These are phyloP conservation scores for Callopanchax toddi DNA, from an alignment of 2,113 vertebrate genomes.

Conservation along the genomic window DNA sequence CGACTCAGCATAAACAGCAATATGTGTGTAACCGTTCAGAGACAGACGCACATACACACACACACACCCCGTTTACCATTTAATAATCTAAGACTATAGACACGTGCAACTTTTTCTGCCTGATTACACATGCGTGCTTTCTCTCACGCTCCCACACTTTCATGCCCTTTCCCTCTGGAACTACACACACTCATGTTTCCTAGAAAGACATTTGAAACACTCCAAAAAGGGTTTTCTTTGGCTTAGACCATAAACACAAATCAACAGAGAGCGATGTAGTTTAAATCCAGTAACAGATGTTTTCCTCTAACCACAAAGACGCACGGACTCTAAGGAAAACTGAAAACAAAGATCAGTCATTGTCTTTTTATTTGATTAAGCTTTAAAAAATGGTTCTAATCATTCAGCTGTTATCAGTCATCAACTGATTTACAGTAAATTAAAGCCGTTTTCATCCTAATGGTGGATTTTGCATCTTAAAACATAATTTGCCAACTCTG, in stretches of 20 bases:
- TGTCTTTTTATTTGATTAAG: slow-evolving; percentile 80
- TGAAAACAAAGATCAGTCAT: slow-evolving; percentile 47
- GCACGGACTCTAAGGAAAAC: slow-evolving; percentile 31
- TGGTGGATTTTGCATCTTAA: slow-evolving; percentile 54
- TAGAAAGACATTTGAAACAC: slow-evolving; percentile 46
- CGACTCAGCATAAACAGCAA: slow-evolving; percentile 70
- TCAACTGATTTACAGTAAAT: slow-evolving; percentile 47
- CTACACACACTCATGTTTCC: slow-evolving; percentile 31
- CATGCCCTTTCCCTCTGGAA: slow-evolving; percentile 9
- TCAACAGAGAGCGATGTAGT: slow-evolving; percentile 32
- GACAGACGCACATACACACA: slow-evolving; percentile 7
- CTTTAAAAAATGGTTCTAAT: slow-evolving; percentile 70
- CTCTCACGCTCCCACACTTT: slow-evolving; percentile 20
- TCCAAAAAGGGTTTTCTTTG: slow-evolving; percentile 37
- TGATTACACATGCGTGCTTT: slow-evolving; percentile 29
- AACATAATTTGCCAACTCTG: slow-evolving; percentile 77
- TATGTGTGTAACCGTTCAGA: slow-evolving; percentile 33
- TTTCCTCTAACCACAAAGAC: slow-evolving; percentile 29
- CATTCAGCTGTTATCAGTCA: slow-evolving; percentile 49
- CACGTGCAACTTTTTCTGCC: slow-evolving; percentile 17
- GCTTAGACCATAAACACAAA: slow-evolving; percentile 45
- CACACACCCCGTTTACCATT: not conserved
- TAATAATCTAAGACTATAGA: slow-evolving; percentile 14
- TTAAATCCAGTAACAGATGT: slow-evolving; percentile 32
- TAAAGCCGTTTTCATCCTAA: slow-evolving; percentile 47